Base-by-base conservation (phyloP, 2,797 vertebrate species). In the Pseudomugil gertrudae region DNA sequence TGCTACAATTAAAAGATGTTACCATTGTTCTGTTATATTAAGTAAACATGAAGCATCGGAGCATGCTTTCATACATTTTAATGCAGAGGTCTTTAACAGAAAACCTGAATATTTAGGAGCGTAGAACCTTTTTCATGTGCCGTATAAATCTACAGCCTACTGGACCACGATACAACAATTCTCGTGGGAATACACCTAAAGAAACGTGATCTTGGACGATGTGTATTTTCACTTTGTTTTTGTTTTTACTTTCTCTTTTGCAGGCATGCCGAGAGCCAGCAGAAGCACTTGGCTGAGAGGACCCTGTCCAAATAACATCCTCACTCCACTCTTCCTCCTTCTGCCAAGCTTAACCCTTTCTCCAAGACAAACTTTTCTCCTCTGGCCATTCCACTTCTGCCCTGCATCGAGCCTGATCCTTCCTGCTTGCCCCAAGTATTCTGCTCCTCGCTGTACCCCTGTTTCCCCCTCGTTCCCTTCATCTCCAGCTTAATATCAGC, bases 281-380 rank as follows among this genome's bases (percentile, higher is more conserved):
- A 99, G 94, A 99, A 98, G 93, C 97, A 99, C 94, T 90, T 99
- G 97, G 95, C 97, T 68, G 97, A 98, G 94, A 98, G 94, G 90
- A 97, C 95, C 92, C 94, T 96, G 1, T 93, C 96, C 57, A 98
- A 99, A 94, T 99, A 92, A 96, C 64, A 63, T 57, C 65, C 77
- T 72, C 48, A 23, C 38, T 55, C 32, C 74, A 26, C 60, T 64
- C 57, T 1, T 3, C 64, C 32, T 48, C 68, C 74, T 29, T 67
- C 66, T 64, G 57, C 54, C 72, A 63, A 79, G 77, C 69, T 83
- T 85, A 79, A 76, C 64, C 79, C 66, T 58, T 11, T 2, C 54
- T 76, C 35, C 66, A 62, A 72, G 73, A 73, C 81, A 87, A 90
- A 88, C 88, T 83, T 54, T 33, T 3, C 60, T 61, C 79, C 50